Evolutionary conservation across 2,888 invertebrate species (phyloP).

Genomic region (Stomorhina lunata): DNA sequence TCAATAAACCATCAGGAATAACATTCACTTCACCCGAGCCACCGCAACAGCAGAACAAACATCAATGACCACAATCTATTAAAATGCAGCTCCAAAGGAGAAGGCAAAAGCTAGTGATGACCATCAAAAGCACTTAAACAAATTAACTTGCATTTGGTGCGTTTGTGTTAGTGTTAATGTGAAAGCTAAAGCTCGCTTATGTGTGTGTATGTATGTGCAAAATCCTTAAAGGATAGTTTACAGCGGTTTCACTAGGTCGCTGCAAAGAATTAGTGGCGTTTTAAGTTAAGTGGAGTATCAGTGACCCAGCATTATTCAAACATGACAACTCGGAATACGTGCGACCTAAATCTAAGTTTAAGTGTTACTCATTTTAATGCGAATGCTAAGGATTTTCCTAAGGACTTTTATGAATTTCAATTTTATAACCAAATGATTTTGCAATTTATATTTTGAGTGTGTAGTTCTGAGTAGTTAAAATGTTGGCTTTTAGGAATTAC

Average conservation of each 20-base stretch:
- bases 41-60: background rate
- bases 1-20: background rate
- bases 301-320: slow-evolving; percentile 31
- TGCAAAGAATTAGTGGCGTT: background rate
- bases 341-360: slow-evolving; percentile 16
- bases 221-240: slow-evolving; percentile 6
- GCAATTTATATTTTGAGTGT: background rate
- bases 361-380: background rate
- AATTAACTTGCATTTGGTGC: slow-evolving; percentile 27
- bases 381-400: slow-evolving; percentile 8
- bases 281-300: background rate
- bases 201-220: background rate
- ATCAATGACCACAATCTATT: background rate
- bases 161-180: background rate
- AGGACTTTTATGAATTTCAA: slow-evolving; percentile 5
- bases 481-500: too few relatives aligned
- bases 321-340: slow-evolving; percentile 24
- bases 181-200: too few relatives aligned
- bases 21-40: background rate
- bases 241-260: background rate
- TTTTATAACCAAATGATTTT: background rate
- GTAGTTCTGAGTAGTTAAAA: background rate
- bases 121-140: slow-evolving; percentile 39
- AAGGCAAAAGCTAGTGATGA: background rate
- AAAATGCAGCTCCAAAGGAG: background rate